Percentiles rank a stretch among this genome's conserved stretches.
Conservation (phyloP, 2,113 vertebrate genomes). For the Vulpes vulpes region DNA sequence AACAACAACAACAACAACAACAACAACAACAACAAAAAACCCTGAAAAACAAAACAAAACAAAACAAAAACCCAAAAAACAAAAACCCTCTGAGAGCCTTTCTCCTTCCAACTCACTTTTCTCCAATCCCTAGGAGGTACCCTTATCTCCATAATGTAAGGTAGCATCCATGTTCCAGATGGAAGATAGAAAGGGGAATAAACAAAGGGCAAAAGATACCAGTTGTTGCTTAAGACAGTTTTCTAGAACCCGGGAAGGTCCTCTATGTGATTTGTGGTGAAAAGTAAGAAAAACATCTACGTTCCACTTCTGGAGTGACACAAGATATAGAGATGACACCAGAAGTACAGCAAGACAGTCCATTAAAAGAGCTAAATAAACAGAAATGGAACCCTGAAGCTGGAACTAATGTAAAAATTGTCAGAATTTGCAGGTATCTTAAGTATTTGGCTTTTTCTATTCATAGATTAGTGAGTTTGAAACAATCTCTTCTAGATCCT, state of each 20-base stretch:
- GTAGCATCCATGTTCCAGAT: not conserved
- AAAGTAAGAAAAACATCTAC: constrained; percentile 24
- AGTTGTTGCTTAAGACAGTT: not conserved
- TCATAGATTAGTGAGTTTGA: constrained; percentile 7
- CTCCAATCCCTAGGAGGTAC: not conserved
- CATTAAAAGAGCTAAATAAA: not conserved
- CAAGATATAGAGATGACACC: not conserved
- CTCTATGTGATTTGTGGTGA: not conserved
- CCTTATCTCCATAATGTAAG: not conserved
- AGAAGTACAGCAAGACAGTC: not conserved
- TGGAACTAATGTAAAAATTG: not conserved
- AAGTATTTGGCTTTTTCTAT: constrained; percentile 18
- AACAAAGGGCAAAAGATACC: not conserved
- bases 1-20: not conserved
- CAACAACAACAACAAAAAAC: too few species aligned
- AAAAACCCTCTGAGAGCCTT: not conserved
- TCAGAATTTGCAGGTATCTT: constrained; percentile 9
- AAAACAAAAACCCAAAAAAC: not conserved
- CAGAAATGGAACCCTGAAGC: not conserved
- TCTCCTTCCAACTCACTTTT: not conserved
- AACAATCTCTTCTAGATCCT: not conserved
- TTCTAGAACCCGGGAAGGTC: not conserved
- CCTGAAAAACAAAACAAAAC: too few species aligned
- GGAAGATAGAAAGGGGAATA: not conserved
- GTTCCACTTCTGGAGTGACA: not conserved